These are phyloP conservation scores for Platichthys flesus DNA, from an alignment of 2,113 vertebrate genomes.

Conservation along the genomic window DNA sequence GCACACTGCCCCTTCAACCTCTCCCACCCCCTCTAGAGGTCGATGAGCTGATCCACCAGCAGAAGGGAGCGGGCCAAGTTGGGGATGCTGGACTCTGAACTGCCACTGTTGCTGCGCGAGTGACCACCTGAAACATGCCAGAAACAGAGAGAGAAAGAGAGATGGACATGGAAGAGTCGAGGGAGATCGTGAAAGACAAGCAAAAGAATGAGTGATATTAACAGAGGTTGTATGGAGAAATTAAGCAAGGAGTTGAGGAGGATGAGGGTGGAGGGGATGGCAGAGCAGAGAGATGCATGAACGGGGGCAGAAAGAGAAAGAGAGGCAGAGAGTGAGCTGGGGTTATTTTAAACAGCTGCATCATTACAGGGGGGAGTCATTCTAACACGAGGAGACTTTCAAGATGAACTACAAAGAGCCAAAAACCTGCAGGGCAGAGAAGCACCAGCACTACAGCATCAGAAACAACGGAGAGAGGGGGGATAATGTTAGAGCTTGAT, in stretches of 20 bases:
- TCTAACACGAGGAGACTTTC: constrained; percentile 48
- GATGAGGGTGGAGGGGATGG: constrained; percentile 40
- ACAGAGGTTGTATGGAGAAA: constrained; percentile 59
- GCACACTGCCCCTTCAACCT: constrained; percentile 76
- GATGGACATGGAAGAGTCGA: constrained; percentile 68
- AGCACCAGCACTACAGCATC: constrained; percentile 28
- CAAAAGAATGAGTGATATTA: constrained; percentile 67
- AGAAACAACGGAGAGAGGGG: constrained; percentile 38
- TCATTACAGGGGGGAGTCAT: constrained; percentile 63
- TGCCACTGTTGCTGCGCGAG: constrained; percentile 99
- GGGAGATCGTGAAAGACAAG: constrained; percentile 64
- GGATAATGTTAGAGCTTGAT: constrained; percentile 60
- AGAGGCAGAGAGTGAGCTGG: constrained; percentile 78
- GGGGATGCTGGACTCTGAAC: constrained; percentile 99
- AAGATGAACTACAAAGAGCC: constrained; percentile 49
- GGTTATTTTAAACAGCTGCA: constrained; percentile 74
- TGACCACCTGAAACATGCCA: constrained; percentile 96
- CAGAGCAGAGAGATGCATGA: constrained; percentile 67
- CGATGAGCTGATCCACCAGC: constrained; percentile 99
- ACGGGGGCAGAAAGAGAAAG: constrained; percentile 61
- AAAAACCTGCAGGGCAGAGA: constrained; percentile 41
- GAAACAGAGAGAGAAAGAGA: constrained; percentile 76
- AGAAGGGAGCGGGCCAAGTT: constrained; percentile 99
- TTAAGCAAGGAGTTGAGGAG: constrained; percentile 41
- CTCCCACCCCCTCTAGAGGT: constrained; percentile 92